Conservation (phyloP, 2,888 invertebrate species). For the Chymomyza procnemis region DNA sequence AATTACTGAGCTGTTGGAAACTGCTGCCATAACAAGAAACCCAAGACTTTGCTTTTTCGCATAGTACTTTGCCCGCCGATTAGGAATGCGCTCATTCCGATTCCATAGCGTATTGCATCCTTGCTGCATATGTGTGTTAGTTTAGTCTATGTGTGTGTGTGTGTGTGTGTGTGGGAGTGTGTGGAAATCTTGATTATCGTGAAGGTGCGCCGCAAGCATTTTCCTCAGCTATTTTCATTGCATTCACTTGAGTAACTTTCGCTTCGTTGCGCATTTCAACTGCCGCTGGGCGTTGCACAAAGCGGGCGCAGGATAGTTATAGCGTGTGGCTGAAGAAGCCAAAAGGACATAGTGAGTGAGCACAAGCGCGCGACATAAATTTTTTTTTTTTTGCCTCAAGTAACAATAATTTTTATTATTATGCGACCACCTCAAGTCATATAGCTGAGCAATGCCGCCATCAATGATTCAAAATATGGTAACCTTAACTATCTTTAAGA, state of each 20-base stretch:
- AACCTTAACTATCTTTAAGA: background rate
- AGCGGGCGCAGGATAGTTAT: slow-evolving; percentile 1
- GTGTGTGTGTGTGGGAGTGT: slow-evolving; percentile 16
- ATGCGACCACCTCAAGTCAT: slow-evolving; percentile 63
- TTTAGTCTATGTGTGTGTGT: background rate
- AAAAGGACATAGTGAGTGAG: too few species aligned
- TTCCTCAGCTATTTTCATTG: slow-evolving; percentile 64
- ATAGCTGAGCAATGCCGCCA: background rate
- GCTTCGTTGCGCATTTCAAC: slow-evolving; percentile 62
- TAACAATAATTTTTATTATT: slow-evolving; percentile 71
- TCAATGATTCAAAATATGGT: background rate
- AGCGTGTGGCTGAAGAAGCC: too few species aligned
- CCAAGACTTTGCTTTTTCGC: background rate
- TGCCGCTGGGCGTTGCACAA: slow-evolving; percentile 47
- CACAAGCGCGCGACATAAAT: slow-evolving; percentile 54
- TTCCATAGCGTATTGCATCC: background rate
- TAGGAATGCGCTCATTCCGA: background rate
- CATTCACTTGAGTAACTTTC: slow-evolving; percentile 62
- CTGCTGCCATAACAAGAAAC: background rate
- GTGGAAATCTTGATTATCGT: slow-evolving; percentile 63
- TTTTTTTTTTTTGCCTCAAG: slow-evolving; percentile 60
- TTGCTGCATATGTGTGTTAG: background rate
- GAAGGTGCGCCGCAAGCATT: slow-evolving; percentile 31
- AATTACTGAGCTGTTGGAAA: too few species aligned
- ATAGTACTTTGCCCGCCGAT: background rate